Percentiles rank a stretch among this genome's conserved stretches.
phyloP scores from a whole-genome alignment of 2,797 vertebrate species.

The Siniperca scherzeri region DNA sequence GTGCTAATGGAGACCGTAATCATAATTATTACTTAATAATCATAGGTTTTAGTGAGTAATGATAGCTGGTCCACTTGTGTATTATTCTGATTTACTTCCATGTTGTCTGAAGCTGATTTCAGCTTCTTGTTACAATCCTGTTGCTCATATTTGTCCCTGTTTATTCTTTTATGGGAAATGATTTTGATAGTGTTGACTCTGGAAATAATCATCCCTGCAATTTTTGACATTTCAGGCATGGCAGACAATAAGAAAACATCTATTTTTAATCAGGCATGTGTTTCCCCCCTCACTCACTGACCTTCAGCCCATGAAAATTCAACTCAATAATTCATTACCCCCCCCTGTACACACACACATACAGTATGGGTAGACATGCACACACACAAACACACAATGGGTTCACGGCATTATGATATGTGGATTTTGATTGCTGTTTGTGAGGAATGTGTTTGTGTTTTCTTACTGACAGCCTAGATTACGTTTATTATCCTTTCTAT shows the following conservation, averaged over 20 bases:
- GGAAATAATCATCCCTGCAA: slow-evolving; percentile 63
- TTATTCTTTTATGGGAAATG: slow-evolving; percentile 32
- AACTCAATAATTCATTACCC: slow-evolving; percentile 87
- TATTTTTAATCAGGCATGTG: slow-evolving; percentile 85
- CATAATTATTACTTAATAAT: slow-evolving; percentile 70
- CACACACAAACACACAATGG: slow-evolving; percentile 5
- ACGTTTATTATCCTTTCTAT: slow-evolving; percentile 55
- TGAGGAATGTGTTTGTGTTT: slow-evolving; percentile 70
- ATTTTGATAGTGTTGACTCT: slow-evolving; percentile 64
- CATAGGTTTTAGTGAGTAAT: slow-evolving; percentile 48
- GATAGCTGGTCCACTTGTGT: slow-evolving; percentile 5
- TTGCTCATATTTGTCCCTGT: slow-evolving; percentile 20
- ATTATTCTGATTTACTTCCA: slow-evolving; percentile 21
- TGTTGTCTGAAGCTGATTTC: slow-evolving; percentile 21
- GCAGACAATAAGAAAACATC: slow-evolving; percentile 86
- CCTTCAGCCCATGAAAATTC: slow-evolving; percentile 87
- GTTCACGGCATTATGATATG: slow-evolving; percentile 59
- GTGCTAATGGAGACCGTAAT: slow-evolving; percentile 68
- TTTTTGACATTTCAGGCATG: slow-evolving; percentile 72
- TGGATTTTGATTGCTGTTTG: slow-evolving; percentile 75
- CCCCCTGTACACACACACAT: slow-evolving; percentile 49
- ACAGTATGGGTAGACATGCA: slow-evolving; percentile 34
- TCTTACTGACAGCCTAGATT: slow-evolving; percentile 63
- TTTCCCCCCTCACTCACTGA: slow-evolving; percentile 78
- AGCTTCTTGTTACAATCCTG: slow-evolving; percentile 17